Evolutionary conservation across 2,888 invertebrate genomes (phyloP), one percentile per base, ranked within the genome.

Genomic region (Trichopria drosophilae): DNA sequence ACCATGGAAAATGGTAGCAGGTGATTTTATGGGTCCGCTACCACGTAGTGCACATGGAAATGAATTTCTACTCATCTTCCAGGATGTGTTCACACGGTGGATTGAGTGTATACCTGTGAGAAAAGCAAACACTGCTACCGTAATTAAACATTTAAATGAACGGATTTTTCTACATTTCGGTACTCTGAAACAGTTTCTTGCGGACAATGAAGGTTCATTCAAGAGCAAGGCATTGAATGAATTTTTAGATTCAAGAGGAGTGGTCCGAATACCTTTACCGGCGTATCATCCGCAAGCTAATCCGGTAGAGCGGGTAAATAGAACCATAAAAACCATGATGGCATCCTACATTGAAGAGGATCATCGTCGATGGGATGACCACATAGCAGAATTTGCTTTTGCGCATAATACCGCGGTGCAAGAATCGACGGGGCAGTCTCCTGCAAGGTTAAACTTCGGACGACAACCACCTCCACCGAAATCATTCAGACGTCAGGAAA

Each of bases 341-440:
- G 15, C 23, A 2, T 49, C 24, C 28, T 59, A 15, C 23, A 22
- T 29, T 36, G 19, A 37, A 24, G 37, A 46, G n/a, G 40, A 42
- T 26, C 37, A 37, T 23, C 48, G 60, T 12, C 35, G 49, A 16
- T 67, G 66, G 67, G 67, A 68, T 37, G 18, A 43, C 4, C 28
- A 55, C n/a, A 12, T 66, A 10, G 35, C 54, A 3, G 61, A 71
- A 28, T 51, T 68, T 2, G 51, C 32, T 10, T 61, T 66, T 18
- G 67, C 65, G 0, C 42, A 63, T 2, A 68, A 67, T 39, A 58
- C 63, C 2, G 54, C 59, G 1, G 15, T 44, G 2, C 59, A 61
- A 20, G 46, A 44, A 6, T 52, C 53, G 0, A 41, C 52, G 3
- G 51, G 51, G 3, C 20, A 31, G 4, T 44, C 48, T 3, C 59